Conservation (phyloP, 1,140 invertebrate genomes). For the Cydia amplana region DNA sequence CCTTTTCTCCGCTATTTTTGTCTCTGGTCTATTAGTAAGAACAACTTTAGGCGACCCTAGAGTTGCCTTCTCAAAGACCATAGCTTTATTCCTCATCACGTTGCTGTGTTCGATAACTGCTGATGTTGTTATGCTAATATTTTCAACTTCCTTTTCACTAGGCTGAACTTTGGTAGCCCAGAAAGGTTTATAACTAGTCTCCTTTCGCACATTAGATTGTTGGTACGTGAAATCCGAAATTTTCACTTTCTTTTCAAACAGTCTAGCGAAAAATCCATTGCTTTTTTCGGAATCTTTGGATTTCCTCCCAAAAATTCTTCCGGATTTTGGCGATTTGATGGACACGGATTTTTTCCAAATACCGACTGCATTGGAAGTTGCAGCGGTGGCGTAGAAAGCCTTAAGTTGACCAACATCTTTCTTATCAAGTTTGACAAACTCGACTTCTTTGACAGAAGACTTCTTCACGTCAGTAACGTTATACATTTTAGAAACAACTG, state of each 20-base stretch:
- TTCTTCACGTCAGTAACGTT: constrained; percentile 40
- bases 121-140: constrained; percentile 39
- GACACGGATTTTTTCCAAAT: constrained; percentile 67
- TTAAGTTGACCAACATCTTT: constrained; percentile 55
- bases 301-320: constrained; percentile 46
- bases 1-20: constrained; percentile 41
- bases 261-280: constrained; percentile 50
- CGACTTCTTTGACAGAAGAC: constrained; percentile 47
- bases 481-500: constrained; percentile 10
- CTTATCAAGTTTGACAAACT: constrained; percentile 52
- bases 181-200: constrained; percentile 64
- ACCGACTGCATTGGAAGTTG: constrained; percentile 42
- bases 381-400: constrained; percentile 47
- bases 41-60: constrained; percentile 47
- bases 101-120: constrained; percentile 41
- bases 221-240: constrained; percentile 60
- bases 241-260: constrained; percentile 59
- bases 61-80: constrained; percentile 48
- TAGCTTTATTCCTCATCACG: constrained; percentile 39
- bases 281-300: constrained; percentile 32
- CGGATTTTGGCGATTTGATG: constrained; percentile 57
- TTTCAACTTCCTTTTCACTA: constrained; percentile 36
- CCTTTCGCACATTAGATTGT: constrained; percentile 51
- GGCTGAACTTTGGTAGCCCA: constrained; percentile 57
- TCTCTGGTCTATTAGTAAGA: constrained; percentile 34